phyloP scores from a whole-genome alignment of 2,797 vertebrate species.

The Hemibagrus guttatus region DNA sequence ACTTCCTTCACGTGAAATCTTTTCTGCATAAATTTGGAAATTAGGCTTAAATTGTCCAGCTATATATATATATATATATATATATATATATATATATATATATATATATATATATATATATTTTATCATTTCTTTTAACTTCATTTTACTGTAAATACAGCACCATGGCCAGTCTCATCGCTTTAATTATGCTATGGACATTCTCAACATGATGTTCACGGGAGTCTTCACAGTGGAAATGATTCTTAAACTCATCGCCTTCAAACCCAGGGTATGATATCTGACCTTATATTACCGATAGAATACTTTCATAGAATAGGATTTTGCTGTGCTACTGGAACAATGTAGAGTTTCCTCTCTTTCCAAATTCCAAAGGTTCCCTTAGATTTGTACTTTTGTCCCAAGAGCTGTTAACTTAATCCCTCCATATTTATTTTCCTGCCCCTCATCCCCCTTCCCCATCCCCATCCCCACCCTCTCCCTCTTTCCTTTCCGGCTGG shows the following conservation, averaged over 20 bases:
- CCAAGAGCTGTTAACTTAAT: constrained; percentile 40
- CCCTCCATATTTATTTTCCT: constrained; percentile 19
- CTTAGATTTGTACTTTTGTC: constrained; percentile 8
- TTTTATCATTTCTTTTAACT: not conserved
- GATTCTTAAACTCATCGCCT: constrained; percentile 96
- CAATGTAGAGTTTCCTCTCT: not conserved
- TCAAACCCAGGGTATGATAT: constrained; percentile 91
- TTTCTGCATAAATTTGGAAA: not conserved
- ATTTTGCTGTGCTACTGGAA: constrained; percentile 22
- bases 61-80: too few relatives aligned
- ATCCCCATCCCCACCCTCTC: constrained; percentile 18
- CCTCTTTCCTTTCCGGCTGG: constrained; percentile 56
- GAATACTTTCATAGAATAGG: not conserved
- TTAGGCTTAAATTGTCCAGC: not conserved
- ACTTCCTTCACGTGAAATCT: not conserved
- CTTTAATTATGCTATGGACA: constrained; percentile 96
- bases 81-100: too few relatives aligned
- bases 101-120: not conserved
- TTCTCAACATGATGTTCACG: constrained; percentile 99
- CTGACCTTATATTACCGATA: not conserved
- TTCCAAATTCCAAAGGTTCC: constrained; percentile 26
- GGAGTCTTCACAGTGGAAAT: constrained; percentile 98
- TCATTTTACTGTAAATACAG: constrained; percentile 65
- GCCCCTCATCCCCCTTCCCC: constrained; percentile 3
- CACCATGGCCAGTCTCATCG: constrained; percentile 93